Conservation (phyloP, 1,140 invertebrate species). For the Atopsyche davidsoni region DNA sequence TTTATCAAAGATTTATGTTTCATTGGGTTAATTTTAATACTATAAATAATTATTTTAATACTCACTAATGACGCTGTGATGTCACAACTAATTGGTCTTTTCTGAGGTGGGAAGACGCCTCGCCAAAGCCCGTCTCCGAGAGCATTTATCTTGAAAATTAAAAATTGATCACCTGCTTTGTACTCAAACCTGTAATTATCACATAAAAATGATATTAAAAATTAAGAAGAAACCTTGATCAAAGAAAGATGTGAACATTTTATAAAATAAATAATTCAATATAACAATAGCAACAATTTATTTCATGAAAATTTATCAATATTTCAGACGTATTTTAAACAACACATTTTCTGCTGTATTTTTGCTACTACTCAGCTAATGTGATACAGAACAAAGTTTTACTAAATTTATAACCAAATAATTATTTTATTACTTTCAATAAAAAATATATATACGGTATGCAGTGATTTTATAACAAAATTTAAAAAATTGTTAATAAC, state of each 20-base stretch:
- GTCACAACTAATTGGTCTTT: too few species aligned
- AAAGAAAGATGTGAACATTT: not conserved
- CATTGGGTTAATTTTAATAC: too few species aligned
- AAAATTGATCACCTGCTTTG: too few species aligned
- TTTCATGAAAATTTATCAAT: not conserved
- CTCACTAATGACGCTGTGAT: too few species aligned
- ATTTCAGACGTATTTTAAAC: not conserved
- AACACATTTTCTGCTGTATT: not conserved
- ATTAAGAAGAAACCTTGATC: not conserved
- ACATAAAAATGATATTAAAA: too few species aligned
- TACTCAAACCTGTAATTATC: too few species aligned
- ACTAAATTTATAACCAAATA: not conserved
- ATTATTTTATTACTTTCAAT: not conserved
- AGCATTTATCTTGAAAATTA: too few species aligned
- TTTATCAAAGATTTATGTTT: too few species aligned
- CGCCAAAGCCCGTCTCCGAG: too few species aligned
- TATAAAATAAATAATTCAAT: not conserved
- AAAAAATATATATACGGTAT: not conserved
- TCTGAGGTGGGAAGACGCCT: too few species aligned
- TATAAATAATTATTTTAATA: too few species aligned
- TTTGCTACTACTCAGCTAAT: not conserved
- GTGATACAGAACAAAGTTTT: too few species aligned
- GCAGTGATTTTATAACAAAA: not conserved
- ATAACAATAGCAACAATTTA: not conserved
- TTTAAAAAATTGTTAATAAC: not conserved